These are phyloP conservation scores for Microcebus lehilahytsara DNA, from an alignment of 2,113 vertebrate species.

Conservation along the genomic window DNA sequence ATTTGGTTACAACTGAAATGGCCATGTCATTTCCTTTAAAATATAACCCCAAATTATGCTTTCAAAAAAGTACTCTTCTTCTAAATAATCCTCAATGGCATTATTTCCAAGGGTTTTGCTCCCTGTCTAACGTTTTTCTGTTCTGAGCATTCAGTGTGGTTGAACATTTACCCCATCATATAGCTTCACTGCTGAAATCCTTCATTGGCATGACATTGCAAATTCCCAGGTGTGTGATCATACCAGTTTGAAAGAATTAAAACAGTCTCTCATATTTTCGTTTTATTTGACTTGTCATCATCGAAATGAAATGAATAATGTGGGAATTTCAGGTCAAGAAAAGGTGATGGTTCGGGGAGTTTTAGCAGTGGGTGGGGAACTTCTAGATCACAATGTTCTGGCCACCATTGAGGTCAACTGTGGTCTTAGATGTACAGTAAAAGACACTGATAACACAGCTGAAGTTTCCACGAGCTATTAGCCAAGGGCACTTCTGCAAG, in stretches of 20 bases:
- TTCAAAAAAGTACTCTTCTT: not conserved
- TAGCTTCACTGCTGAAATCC: not conserved
- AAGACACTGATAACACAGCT: not conserved
- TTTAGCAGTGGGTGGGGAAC: not conserved
- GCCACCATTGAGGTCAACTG: not conserved
- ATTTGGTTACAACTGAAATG: not conserved
- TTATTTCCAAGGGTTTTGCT: not conserved
- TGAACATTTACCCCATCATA: not conserved
- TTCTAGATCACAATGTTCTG: not conserved
- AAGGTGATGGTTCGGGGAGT: not conserved
- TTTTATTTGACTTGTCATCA: not conserved
- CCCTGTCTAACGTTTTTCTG: not conserved
- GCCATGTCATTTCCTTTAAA: not conserved
- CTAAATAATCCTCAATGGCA: not conserved
- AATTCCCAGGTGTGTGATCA: not conserved
- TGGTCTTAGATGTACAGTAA: not conserved
- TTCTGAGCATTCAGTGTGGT: not conserved
- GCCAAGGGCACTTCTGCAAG: not conserved
- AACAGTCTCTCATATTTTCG: not conserved
- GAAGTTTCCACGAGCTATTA: not conserved
- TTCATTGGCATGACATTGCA: not conserved
- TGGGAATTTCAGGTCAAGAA: not conserved
- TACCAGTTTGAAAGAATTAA: not conserved
- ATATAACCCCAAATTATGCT: not conserved
- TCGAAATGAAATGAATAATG: not conserved